phyloP scores from a whole-genome alignment of 2,113 vertebrate genomes.

The Zosterops borbonicus region DNA sequence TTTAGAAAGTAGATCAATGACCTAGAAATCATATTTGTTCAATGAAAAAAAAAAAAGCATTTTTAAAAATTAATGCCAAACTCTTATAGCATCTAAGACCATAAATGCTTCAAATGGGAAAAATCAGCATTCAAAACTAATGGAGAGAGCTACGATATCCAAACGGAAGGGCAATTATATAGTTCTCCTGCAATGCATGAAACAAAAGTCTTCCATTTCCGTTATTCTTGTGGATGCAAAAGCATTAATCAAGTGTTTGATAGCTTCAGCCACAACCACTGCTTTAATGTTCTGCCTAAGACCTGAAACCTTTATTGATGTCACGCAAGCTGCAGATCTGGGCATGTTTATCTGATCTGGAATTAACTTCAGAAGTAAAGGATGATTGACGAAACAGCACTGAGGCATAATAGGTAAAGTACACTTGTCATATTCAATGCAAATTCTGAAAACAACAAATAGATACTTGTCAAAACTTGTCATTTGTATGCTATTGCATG shows the following conservation, averaged over 20 bases:
- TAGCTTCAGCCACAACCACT: neutral
- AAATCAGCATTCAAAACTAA: neutral
- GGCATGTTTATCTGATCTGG: constrained; percentile 24
- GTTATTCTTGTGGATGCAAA: neutral
- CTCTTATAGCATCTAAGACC: neutral
- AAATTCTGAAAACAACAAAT: constrained; percentile 59
- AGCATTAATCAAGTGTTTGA: constrained; percentile 36
- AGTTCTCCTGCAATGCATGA: neutral
- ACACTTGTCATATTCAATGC: constrained; percentile 35
- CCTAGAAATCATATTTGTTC: neutral
- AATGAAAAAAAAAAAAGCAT: neutral
- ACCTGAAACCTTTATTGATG: constrained; percentile 1
- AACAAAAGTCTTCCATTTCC: neutral
- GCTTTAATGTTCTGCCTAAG: neutral
- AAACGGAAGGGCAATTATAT: neutral
- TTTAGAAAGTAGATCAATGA: neutral
- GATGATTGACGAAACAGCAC: constrained; percentile 42
- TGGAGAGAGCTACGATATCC: neutral
- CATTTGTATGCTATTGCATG: constrained; percentile 16
- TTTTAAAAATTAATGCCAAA: neutral
- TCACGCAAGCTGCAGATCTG: neutral
- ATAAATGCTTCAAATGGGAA: neutral
- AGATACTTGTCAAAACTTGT: constrained; percentile 65
- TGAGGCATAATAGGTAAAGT: constrained; percentile 8
- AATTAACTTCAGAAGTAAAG: constrained; percentile 41